Evolutionary conservation across 2,888 invertebrate species (phyloP).

Genomic region (Chironomus riparius): DNA sequence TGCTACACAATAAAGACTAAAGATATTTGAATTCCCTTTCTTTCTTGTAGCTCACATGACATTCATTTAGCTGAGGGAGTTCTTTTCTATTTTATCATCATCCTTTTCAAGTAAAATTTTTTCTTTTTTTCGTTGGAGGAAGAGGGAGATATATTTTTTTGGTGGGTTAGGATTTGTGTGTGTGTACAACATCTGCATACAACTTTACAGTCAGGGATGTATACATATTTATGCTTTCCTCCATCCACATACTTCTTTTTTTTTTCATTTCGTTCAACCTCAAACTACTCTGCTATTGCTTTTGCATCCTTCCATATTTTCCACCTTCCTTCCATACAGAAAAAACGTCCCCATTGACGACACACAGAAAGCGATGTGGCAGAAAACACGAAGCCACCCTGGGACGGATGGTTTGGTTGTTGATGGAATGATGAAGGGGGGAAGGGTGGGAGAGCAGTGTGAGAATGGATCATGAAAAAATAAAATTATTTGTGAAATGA

Average conservation of each 20-base stretch:
- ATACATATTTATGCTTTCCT: slow-evolving; percentile 12
- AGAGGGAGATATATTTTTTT: background rate
- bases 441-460: background rate
- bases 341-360: slow-evolving; percentile 22
- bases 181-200: slow-evolving; percentile 28
- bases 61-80: background rate
- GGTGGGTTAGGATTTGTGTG: slow-evolving; percentile 2
- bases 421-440: background rate
- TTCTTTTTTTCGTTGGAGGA: background rate
- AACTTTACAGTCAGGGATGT: slow-evolving; percentile 7
- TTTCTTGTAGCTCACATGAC: background rate
- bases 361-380: slow-evolving; percentile 7
- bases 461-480: background rate
- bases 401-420: background rate
- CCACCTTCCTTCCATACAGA: background rate
- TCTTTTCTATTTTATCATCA: background rate
- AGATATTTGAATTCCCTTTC: background rate
- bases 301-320: background rate
- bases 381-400: background rate
- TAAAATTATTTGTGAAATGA: slow-evolving; percentile 15
- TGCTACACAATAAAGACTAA: too few species aligned
- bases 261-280: background rate
- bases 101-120: slow-evolving; percentile 20
- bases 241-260: background rate
- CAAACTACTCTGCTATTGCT: slow-evolving; percentile 2